Percentiles rank a stretch among this genome's conserved stretches.
Conservation (phyloP, 2,113 vertebrate species). For the Platysternon megacephalum region DNA sequence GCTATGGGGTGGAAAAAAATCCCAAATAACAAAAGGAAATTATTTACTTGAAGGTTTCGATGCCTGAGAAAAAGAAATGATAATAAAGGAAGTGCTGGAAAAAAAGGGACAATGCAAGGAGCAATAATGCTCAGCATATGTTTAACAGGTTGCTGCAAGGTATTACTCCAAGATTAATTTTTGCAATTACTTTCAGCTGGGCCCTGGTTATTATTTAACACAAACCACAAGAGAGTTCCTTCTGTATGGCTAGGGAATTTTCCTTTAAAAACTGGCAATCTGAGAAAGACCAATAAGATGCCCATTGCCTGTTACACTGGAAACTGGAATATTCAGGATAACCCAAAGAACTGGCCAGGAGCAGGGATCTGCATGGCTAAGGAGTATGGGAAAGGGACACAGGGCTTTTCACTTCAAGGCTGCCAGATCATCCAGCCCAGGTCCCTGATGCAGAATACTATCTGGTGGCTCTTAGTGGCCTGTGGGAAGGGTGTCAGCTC, state of each 20-base stretch:
- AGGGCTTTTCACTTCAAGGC: background rate
- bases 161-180: background rate
- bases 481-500: background rate
- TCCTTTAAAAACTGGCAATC: accelerated
- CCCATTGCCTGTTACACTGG: no score
- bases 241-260: background rate
- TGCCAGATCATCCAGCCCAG: background rate
- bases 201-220: background rate
- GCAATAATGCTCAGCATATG: background rate
- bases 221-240: background rate
- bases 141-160: background rate
- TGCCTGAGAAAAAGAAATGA: background rate
- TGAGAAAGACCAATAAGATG: background rate
- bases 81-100: background rate
- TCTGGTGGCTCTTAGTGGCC: background rate
- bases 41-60: conserved; percentile 13
- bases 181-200: background rate
- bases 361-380: background rate
- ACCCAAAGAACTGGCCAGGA: background rate
- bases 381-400: background rate
- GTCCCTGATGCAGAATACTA: background rate
- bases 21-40: conserved; percentile 36
- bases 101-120: conserved; percentile 15
- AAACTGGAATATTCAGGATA: background rate
- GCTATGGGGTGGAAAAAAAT: conserved; percentile 19